Base-by-base conservation (phyloP, 2,113 vertebrate species). In the Piprites chloris region DNA sequence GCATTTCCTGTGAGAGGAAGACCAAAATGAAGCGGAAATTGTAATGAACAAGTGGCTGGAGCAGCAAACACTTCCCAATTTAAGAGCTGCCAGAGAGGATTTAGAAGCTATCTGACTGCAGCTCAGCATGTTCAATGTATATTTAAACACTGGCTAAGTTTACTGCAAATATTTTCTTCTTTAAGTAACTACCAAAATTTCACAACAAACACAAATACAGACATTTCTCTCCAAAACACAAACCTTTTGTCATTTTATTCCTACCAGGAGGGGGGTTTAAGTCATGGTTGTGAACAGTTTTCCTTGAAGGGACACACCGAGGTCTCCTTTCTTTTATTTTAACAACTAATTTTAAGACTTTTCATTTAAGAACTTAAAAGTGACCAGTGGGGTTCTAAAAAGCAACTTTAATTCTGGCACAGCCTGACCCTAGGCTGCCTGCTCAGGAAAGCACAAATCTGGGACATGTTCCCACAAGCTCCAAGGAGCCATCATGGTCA, bases 11-110 rank as follows among this genome's bases (percentile, higher is more conserved):
- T 0, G 24, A 93, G 5, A 42, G 63, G 68, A 97, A 97, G 96
- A 92, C 62, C 35, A 94, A 79, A 82, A 90, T 41, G 39, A 97
- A 97, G 58, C 97, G 50, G 33, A 98, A 97, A 78, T 27, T 42
- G 1, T 97, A 79, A 92, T n/a, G 20, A 59, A 32, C 6, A 39
- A 16, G 83, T 74, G 55, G 66, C 63, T 32, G 4, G 35, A 62
- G 2, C 18, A 56, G 58, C n/a, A 46, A 33, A 72, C 67, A 3
- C 33, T 42, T 63, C 50, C 6, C 2, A 18, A 2, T 49, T 2
- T 6, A n/a, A 41, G 53, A 35, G 41, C 53, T 88, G 39, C 35
- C 30, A 28, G 26, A 12, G 15, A 5, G 46, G 10, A 56, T 61
- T 73, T 81, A 53, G 21, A 26, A 20, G 8, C 56, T 18, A 37